Evolutionary conservation across 2,113 vertebrate species (phyloP).

Genomic region (Oreotrochilus melanogaster): DNA sequence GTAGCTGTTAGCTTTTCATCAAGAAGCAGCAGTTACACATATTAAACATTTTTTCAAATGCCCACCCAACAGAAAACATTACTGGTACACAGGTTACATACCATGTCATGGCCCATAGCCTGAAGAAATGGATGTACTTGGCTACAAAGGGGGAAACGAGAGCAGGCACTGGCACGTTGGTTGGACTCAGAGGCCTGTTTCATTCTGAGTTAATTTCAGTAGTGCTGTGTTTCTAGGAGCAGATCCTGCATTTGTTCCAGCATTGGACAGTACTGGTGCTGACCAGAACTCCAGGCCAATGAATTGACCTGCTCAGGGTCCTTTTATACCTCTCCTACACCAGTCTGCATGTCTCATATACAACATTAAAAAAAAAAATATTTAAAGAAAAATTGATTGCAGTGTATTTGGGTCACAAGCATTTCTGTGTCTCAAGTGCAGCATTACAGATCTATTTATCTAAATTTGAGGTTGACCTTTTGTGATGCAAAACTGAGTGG

Average conservation of each 20-base stretch:
- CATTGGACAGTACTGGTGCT: neutral
- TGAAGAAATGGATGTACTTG: neutral
- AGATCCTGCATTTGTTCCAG: neutral
- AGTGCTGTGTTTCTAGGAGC: neutral
- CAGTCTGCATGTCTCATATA: neutral
- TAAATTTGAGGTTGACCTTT: neutral
- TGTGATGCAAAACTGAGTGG: neutral
- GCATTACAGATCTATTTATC: neutral
- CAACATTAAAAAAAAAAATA: too few relatives aligned
- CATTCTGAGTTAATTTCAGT: neutral
- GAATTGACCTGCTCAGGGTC: neutral
- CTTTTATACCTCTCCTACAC: fast-evolving
- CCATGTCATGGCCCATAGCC: neutral
- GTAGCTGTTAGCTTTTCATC: neutral
- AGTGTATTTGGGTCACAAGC: neutral
- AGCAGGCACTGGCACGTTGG: neutral
- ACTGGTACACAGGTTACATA: neutral
- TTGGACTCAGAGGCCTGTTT: neutral
- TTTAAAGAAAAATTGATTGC: neutral
- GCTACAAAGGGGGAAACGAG: neutral
- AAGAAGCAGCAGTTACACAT: neutral
- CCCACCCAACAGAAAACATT: neutral
- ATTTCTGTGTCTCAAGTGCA: neutral
- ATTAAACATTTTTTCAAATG: neutral
- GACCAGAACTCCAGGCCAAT: neutral